A percentile compares a stretch with the other conserved stretches of the same genome.
Conservation (phyloP, 2,113 vertebrate genomes). For the Gyps fulvus region DNA sequence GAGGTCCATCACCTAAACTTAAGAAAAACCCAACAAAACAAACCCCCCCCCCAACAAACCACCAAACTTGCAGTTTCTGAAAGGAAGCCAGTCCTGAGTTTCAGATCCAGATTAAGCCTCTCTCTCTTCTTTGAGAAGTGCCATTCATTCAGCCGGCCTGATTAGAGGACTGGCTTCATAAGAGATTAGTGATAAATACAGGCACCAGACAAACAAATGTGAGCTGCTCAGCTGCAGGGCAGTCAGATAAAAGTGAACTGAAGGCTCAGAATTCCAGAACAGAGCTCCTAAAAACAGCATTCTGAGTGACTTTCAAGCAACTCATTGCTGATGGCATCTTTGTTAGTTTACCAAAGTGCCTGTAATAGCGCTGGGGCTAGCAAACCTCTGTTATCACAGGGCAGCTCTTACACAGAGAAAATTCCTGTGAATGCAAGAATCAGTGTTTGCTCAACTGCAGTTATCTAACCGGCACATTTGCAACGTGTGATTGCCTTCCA, state of each 20-base stretch:
- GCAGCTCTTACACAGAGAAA: neutral
- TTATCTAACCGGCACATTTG: neutral
- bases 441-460: neutral
- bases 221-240: neutral
- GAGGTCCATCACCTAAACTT: neutral
- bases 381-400: neutral
- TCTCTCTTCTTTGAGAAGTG: neutral
- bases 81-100: neutral
- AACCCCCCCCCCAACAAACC: too few relatives aligned
- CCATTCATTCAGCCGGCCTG: neutral
- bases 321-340: neutral
- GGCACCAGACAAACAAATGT: neutral
- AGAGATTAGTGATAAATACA: neutral
- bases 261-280: neutral
- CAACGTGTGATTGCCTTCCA: neutral
- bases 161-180: neutral
- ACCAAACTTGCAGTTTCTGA: neutral
- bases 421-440: neutral
- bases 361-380: neutral
- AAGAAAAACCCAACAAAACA: too few relatives aligned
- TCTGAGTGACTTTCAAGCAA: neutral
- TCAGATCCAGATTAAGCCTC: neutral
- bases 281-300: neutral
- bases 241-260: neutral
- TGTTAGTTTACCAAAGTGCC: neutral